Evolutionary conservation across 2,888 invertebrate species (phyloP), one percentile per base, ranked within the genome.

Genomic region (Drosophila nigricruria): DNA sequence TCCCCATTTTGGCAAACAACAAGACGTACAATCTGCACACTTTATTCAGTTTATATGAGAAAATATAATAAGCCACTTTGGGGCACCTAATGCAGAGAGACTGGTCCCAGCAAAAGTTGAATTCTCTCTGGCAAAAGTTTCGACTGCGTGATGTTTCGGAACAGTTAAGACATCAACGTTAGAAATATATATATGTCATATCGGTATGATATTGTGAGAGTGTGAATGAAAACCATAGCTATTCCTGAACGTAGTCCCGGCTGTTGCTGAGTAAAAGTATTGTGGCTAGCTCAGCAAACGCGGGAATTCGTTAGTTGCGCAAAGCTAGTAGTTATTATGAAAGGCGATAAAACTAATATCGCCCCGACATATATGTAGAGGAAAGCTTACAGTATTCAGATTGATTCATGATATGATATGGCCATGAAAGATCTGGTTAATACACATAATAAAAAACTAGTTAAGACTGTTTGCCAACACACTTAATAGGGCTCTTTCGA

Each of bases 41-140:
- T 67, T 58, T 30, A 47, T 20, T 36, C 56, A 72, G 85, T 82
- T 88, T 85, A 79, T 85, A 82, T 82, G 70, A 77, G 61, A 77
- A 85, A 89, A 79, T 81, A 88, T 85, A 85, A 81, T 78, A 82
- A 86, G 77, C 82, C 77, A 75, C 74, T 71, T 68, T 71, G 78
- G 60, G 68, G 70, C 62, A 53, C 42, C 40, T 61, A 56, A 70
- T 52, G 59, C 63, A 47, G 47, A 50, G 43, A 50, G 42, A 42
- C 45, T 32, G 38, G 34, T 34, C 25, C 25, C 43, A 52, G 42
- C 34, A 34, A 47, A 65, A 47, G 53, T 45, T 68, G 4, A 23
- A 42, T 18, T 32, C 30, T 53, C 20, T 38, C 45, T 56, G 52
- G 23, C 49, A 74, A 50, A 54, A 58, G 40, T 42, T 59, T 45